Conservation (phyloP, 2,797 vertebrate genomes). For the Urophycis tenuis region DNA sequence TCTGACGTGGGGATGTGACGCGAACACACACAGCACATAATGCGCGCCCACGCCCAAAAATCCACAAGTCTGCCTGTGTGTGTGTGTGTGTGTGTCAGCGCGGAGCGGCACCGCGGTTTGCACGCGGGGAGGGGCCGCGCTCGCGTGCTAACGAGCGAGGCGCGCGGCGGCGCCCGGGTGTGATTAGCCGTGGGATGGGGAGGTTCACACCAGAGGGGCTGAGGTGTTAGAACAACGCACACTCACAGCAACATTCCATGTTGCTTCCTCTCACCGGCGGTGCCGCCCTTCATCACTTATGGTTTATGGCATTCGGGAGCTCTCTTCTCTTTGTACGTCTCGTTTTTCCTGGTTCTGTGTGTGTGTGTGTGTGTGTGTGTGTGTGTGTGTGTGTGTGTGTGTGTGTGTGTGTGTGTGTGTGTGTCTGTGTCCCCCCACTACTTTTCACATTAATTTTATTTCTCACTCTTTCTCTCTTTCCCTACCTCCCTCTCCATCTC, state of each 20-base stretch:
- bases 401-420: too few species aligned
- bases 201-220: conserved; percentile 17
- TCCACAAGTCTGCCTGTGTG: background rate
- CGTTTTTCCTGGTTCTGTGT: background rate
- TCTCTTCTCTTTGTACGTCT: background rate
- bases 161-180: conserved; percentile 25
- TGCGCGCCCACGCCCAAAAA: background rate
- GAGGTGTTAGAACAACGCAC: conserved; percentile 34
- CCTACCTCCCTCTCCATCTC: too few species aligned
- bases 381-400: too few species aligned
- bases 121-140: conserved; percentile 36
- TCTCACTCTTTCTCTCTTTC: background rate
- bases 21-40: background rate
- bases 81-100: too few species aligned
- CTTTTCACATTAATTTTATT: background rate
- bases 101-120: conserved; percentile 31
- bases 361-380: too few species aligned
- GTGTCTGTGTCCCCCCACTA: too few species aligned
- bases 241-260: background rate
- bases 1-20: too few species aligned
- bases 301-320: too few species aligned
- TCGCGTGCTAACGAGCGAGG: conserved; percentile 5
- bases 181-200: conserved; percentile 37
- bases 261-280: background rate
- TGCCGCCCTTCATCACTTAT: background rate